A percentile compares a stretch with the other conserved stretches of the same genome.
phyloP scores from a whole-genome alignment of 2,113 vertebrate genomes.

The Pelodiscus sinensis region DNA sequence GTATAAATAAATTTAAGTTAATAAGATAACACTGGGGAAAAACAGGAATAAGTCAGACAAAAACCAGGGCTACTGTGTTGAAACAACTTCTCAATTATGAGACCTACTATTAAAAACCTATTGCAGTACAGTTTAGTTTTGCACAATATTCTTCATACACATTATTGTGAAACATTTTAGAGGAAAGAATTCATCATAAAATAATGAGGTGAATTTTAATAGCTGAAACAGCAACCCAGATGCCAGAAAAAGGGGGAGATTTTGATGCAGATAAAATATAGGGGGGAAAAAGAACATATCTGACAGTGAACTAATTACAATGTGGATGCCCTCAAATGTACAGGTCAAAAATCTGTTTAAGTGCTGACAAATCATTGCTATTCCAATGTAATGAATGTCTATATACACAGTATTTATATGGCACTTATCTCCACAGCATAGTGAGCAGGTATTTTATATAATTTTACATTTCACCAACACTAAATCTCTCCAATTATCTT shows the following conservation, averaged over 20 bases:
- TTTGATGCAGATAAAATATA: background rate
- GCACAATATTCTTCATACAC: background rate
- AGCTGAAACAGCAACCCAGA: background rate
- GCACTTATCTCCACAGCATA: background rate
- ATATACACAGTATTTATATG: background rate
- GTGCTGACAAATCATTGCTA: background rate
- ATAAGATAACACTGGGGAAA: background rate
- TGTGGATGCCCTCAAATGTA: background rate
- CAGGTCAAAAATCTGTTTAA: background rate
- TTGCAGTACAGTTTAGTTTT: background rate
- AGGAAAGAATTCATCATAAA: background rate
- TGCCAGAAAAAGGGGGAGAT: background rate
- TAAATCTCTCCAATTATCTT: background rate
- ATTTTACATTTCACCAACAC: background rate
- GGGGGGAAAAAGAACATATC: fast-evolving
- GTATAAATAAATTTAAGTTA: too few relatives aligned
- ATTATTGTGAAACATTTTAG: background rate
- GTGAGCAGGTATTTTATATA: background rate
- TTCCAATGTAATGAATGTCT: background rate
- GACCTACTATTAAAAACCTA: background rate
- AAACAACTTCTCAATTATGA: background rate
- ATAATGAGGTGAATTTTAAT: background rate
- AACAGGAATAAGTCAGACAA: background rate
- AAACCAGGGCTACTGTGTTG: background rate
- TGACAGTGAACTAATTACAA: background rate